Conservation (phyloP, 2,888 invertebrate genomes). For the Zygothrica quintamaculata region DNA sequence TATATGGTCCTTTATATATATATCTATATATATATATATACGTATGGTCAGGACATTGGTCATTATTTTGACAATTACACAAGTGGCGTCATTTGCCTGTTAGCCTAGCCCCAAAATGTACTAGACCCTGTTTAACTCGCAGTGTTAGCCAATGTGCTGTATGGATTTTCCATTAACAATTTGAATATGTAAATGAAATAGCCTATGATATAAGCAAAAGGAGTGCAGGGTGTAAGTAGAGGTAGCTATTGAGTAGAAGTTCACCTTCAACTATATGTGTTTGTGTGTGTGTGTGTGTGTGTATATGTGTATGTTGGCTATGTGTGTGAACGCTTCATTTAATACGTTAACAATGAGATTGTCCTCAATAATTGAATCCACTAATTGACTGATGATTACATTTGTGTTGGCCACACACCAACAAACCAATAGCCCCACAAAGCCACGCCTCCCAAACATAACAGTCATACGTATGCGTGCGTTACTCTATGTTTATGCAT, state of each 20-base stretch:
- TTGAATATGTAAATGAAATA: conserved; percentile 75
- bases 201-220: conserved; percentile 2
- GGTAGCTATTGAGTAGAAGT: not conserved
- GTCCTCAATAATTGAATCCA: conserved; percentile 82
- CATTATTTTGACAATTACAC: conserved; percentile 82
- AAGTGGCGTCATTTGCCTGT: conserved; percentile 68
- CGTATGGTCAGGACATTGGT: conserved; percentile 58
- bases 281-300: no score
- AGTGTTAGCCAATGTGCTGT: conserved; percentile 60
- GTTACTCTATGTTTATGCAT: conserved; percentile 5
- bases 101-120: conserved; percentile 16
- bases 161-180: conserved; percentile 82
- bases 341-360: conserved; percentile 79
- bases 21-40: conserved; percentile 3
- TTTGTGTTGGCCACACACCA: conserved; percentile 73
- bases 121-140: conserved; percentile 34
- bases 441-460: not conserved
- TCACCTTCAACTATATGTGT: no score
- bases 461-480: not conserved
- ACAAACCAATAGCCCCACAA: conserved; percentile 25
- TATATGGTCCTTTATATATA: conserved; percentile 1
- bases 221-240: not conserved
- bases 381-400: conserved; percentile 81
- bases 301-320: conserved; percentile 6
- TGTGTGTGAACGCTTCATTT: conserved; percentile 79